Percentiles rank a stretch among this genome's conserved stretches.
These are phyloP conservation scores for Jaculus jaculus DNA, from an alignment of 2,113 vertebrate genomes.

Conservation along the genomic window DNA sequence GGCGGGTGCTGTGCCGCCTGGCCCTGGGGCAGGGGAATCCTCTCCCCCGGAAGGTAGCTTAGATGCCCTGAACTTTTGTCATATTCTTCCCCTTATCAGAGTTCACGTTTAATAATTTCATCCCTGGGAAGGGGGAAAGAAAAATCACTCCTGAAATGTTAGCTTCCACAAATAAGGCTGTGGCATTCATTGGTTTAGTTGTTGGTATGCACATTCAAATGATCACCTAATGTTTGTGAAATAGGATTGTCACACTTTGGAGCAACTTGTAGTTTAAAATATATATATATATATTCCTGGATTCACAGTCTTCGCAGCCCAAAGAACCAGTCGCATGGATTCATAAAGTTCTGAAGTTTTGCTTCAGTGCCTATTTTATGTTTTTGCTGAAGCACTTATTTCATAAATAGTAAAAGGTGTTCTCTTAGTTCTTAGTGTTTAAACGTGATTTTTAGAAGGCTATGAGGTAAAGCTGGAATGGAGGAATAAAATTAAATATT, in stretches of 20 bases:
- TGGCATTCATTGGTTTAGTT: neutral
- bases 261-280: neutral
- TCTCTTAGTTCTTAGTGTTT: neutral
- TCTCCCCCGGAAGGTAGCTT: neutral
- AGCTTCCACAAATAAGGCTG: neutral
- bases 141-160: neutral
- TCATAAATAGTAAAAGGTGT: neutral
- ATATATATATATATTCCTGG: neutral
- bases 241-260: neutral
- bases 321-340: neutral
- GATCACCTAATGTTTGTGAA: neutral
- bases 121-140: neutral
- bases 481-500: neutral
- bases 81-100: neutral
- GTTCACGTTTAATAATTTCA: conserved; percentile 6
- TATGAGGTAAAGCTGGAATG: neutral
- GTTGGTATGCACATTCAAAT: neutral
- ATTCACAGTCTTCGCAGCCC: too few species aligned
- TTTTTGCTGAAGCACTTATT: neutral
- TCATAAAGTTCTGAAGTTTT: neutral
- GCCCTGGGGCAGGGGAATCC: too few species aligned
- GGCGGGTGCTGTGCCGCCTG: neutral
- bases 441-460: neutral
- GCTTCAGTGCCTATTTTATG: neutral
- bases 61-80: neutral